phyloP scores from a whole-genome alignment of 2,797 vertebrate genomes.

The Protonibea diacanthus region DNA sequence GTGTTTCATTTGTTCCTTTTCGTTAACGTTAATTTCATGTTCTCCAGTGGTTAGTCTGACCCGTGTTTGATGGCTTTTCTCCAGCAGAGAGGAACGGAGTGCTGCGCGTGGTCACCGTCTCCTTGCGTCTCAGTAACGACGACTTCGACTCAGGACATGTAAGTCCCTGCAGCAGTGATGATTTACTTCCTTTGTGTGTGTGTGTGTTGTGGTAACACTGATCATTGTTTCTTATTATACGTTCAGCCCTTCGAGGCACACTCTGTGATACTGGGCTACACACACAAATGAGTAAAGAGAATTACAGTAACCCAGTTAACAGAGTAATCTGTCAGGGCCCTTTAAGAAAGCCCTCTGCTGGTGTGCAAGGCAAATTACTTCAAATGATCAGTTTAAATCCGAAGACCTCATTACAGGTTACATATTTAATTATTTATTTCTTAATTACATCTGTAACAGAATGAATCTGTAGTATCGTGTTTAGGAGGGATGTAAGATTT shows the following conservation, averaged over 20 bases:
- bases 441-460: neutral
- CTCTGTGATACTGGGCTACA: no score
- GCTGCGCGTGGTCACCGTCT: slow-evolving; percentile 74
- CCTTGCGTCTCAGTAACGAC: slow-evolving; percentile 56
- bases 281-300: neutral
- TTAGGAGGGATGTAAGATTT: neutral
- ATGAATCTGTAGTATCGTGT: neutral
- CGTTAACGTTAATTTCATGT: neutral
- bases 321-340: neutral
- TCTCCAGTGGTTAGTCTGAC: neutral
- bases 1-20: neutral
- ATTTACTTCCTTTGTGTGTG: neutral
- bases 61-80: slow-evolving; percentile 11
- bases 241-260: no score
- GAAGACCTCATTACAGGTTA: neutral
- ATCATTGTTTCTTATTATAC: no score
- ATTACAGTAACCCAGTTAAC: neutral
- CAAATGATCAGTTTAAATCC: neutral
- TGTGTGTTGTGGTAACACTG: no score
- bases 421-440: neutral
- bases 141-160: slow-evolving; percentile 77
- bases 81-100: slow-evolving; percentile 78
- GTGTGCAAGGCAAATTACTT: neutral
- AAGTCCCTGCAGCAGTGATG: slow-evolving; percentile 50
- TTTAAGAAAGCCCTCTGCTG: slow-evolving; percentile 16